Conservation (phyloP, 2,797 vertebrate species). For the Danio kyathit region DNA sequence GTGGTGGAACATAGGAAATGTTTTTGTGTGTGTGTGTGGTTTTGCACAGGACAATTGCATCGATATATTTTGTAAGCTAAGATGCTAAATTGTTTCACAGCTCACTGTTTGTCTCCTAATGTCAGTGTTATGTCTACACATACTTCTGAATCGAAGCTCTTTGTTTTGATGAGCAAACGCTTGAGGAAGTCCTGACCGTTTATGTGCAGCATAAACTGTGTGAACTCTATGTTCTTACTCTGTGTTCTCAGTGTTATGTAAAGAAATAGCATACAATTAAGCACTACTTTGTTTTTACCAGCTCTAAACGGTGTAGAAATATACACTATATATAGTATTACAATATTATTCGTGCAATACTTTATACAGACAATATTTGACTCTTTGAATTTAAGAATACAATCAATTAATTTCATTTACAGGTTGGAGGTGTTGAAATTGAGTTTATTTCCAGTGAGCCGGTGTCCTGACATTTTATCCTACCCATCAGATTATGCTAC, state of each 20-base stretch:
- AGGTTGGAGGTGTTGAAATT: too few relatives aligned
- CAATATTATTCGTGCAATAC: too few relatives aligned
- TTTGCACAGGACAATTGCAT: background rate
- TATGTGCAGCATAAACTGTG: background rate
- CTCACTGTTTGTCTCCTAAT: background rate
- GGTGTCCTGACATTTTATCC: too few relatives aligned
- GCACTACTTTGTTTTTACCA: background rate
- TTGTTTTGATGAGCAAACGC: conserved; percentile 6
- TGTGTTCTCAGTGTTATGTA: background rate
- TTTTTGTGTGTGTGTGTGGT: background rate
- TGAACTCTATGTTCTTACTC: background rate
- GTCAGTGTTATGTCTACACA: background rate
- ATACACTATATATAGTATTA: too few relatives aligned
- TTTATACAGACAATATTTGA: too few relatives aligned
- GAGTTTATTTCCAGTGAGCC: too few relatives aligned
- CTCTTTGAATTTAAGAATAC: too few relatives aligned
- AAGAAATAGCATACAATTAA: background rate
- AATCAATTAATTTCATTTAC: too few relatives aligned
- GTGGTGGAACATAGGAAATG: background rate
- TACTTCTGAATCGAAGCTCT: background rate
- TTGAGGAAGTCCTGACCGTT: conserved; percentile 1
- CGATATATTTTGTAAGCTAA: background rate
- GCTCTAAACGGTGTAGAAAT: too few relatives aligned
- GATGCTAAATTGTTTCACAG: background rate
- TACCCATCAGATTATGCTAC: too few relatives aligned